Conservation (phyloP, 2,113 vertebrate species). For the Bubo blakistoni region DNA sequence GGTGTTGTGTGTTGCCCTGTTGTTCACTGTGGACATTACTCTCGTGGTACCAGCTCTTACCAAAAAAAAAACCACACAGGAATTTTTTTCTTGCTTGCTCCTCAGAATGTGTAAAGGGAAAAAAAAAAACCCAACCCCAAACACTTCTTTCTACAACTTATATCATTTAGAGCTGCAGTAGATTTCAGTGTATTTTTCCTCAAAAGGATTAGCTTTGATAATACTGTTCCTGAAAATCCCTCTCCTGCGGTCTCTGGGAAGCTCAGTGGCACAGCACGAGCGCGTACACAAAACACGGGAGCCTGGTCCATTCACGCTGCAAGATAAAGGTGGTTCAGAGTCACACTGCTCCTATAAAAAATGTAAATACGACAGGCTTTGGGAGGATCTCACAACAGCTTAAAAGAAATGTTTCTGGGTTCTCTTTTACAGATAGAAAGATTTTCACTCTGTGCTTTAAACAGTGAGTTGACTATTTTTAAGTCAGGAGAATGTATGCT, state of each 20-base stretch:
- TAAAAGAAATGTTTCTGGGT: neutral
- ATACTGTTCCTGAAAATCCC: neutral
- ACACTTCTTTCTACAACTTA: neutral
- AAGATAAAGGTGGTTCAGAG: neutral
- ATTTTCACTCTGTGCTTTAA: neutral
- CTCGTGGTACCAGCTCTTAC: fast-evolving
- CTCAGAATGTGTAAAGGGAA: fast-evolving
- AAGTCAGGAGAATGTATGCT: neutral
- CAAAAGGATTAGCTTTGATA: neutral
- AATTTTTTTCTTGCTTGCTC: neutral
- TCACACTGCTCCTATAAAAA: neutral
- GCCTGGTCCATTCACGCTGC: neutral
- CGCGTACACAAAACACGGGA: fast-evolving
- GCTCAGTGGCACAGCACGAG: neutral
- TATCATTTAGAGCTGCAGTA: neutral
- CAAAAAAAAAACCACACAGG: neutral
- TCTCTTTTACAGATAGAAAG: neutral
- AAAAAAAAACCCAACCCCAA: neutral
- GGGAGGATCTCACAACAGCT: neutral
- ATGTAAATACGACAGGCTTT: neutral
- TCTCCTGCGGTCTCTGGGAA: neutral
- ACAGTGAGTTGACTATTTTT: neutral
- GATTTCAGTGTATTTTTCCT: neutral
- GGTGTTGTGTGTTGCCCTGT: neutral
- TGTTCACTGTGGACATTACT: neutral